Base-by-base conservation (phyloP, 2,888 invertebrate species). In the Papilio elwesi region DNA sequence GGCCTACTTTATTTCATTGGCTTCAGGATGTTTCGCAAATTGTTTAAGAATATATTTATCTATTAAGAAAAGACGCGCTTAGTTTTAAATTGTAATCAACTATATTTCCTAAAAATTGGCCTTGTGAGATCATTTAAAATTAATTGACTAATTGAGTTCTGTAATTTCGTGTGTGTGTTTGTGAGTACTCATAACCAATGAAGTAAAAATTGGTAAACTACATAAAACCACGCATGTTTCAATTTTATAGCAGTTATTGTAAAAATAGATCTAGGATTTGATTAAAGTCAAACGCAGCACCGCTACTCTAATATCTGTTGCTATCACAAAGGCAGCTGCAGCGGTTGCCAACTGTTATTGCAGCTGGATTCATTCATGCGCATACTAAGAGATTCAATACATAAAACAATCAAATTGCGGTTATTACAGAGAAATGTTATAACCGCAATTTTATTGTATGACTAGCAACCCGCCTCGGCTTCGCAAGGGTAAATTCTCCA, bases 291-390 rank as follows among this genome's bases (percentile, higher is more conserved):
- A 55, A 67, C 36, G 11, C 64, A 16, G 49, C 36, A 16, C 48
- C 26, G 57, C n/a, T 55, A 47, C 43, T 57, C 48, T 66, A 68
- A 71, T 71, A 71, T 63, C 64, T 65, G 53, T 69, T 55, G 67
- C 75, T 71, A 78, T 77, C 76, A 49, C 78, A 74, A 71, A 72
- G 73, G 74, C 79, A 79, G 79, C 78, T 77, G 78, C 77, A 74
- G 74, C 73, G 75, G 76, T 77, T 75, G 71, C 77, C 76, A 76
- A 80, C 79, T 76, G 80, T 81, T 79, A 81, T 82, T 78, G 74
- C 77, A 68, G 15, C 68, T 26, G 65, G 65, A 70, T 74, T 66
- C 74, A 71, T 71, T 76, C 70, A 65, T 70, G 38, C 71, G 38
- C 52, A 57, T 63, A 26, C 67, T 49, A 49, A 68, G 65, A 64